phyloP scores from a whole-genome alignment of 2,113 vertebrate species.

The Cettia cetti region DNA sequence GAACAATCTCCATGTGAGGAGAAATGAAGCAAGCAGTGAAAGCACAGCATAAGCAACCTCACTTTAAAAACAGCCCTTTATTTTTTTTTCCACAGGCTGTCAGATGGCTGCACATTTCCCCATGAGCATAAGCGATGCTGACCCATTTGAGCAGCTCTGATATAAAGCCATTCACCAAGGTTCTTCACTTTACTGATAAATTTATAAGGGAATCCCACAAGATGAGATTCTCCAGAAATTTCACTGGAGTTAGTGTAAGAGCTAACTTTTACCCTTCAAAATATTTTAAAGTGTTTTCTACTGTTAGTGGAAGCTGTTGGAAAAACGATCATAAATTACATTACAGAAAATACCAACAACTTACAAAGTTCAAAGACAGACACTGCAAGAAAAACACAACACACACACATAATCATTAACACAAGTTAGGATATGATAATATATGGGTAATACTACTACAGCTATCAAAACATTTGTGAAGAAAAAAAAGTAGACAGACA shows the following conservation, averaged over 20 bases:
- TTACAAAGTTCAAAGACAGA: neutral
- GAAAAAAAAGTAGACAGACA: neutral
- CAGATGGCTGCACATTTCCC: neutral
- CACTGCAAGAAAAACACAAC: neutral
- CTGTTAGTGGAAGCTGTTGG: neutral
- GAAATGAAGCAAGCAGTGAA: neutral
- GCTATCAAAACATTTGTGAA: slow-evolving; percentile 48
- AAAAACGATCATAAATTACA: accelerated
- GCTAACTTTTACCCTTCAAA: neutral
- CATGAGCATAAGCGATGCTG: accelerated
- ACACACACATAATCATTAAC: neutral
- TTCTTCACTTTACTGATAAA: neutral
- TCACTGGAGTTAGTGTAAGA: neutral
- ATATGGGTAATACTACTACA: neutral
- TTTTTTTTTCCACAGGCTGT: neutral
- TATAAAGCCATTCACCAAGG: neutral
- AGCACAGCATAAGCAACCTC: neutral
- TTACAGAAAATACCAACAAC: neutral
- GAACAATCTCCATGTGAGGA: neutral
- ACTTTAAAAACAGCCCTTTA: neutral
- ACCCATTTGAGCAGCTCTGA: neutral
- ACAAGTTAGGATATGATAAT: neutral
- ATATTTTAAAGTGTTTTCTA: neutral
- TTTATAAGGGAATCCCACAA: neutral
- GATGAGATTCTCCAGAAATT: neutral